A percentile compares a stretch with the other conserved stretches of the same genome.
phyloP scores from a whole-genome alignment of 2,888 invertebrate genomes.

The Eristalinus sepulchralis region DNA sequence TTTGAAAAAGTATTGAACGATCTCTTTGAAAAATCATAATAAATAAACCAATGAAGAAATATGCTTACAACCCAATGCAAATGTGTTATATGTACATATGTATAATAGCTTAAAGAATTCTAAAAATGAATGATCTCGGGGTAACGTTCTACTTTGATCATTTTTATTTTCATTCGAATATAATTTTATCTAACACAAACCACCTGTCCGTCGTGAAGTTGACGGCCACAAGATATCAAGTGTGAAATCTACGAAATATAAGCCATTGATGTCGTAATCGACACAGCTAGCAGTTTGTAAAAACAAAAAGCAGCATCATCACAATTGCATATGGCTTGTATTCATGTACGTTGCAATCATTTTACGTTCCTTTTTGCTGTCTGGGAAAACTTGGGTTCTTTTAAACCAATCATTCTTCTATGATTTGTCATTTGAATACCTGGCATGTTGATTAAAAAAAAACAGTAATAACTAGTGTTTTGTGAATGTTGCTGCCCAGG shows the following conservation, averaged over 20 bases:
- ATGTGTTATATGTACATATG: not conserved
- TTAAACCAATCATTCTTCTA: too few species aligned
- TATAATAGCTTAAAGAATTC: not conserved
- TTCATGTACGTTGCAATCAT: not conserved
- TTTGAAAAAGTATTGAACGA: too few species aligned
- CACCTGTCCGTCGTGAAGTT: slow-evolving; percentile 3
- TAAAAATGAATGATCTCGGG: too few species aligned
- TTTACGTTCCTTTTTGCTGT: not conserved
- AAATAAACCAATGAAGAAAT: not conserved
- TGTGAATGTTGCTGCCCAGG: too few species aligned
- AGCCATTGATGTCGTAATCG: slow-evolving; percentile 25
- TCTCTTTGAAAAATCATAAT: not conserved
- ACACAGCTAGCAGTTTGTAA: not conserved
- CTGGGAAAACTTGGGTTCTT: too few species aligned
- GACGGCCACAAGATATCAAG: slow-evolving; percentile 15
- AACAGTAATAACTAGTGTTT: too few species aligned
- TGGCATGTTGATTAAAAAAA: too few species aligned
- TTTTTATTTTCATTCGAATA: not conserved
- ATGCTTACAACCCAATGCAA: not conserved
- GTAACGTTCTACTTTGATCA: too few species aligned
- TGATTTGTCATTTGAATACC: too few species aligned
- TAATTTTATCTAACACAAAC: slow-evolving; percentile 19
- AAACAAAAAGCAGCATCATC: not conserved
- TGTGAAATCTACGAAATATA: slow-evolving; percentile 36
- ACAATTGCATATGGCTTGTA: not conserved